phyloP scores from a whole-genome alignment of 2,888 invertebrate genomes.

The Spilosoma lubricipeda region DNA sequence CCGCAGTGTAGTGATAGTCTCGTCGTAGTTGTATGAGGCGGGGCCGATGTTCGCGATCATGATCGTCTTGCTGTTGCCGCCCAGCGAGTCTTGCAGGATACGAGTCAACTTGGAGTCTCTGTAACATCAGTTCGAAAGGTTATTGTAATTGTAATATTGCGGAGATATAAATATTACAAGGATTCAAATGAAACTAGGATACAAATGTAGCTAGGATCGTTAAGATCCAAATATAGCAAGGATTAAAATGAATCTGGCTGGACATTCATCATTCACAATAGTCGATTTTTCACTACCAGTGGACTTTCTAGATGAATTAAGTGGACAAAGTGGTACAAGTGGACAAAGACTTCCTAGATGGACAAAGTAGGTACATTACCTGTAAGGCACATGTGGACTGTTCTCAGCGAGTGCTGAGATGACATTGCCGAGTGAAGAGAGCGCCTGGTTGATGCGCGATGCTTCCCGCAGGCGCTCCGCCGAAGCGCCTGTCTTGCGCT shows the following conservation, averaged over 20 bases:
- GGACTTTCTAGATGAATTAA: too few relatives aligned
- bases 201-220: too few relatives aligned
- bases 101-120: constrained; percentile 98
- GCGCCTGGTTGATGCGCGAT: constrained; percentile 98
- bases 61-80: constrained; percentile 99
- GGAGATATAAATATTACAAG: neutral
- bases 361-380: constrained; percentile 53
- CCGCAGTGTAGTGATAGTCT: constrained; percentile 97
- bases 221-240: neutral
- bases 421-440: constrained; percentile 99
- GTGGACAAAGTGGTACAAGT: too few relatives aligned
- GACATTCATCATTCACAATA: neutral
- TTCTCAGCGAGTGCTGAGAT: constrained; percentile 98
- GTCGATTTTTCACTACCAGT: neutral
- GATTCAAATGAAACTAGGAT: neutral
- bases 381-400: constrained; percentile 98
- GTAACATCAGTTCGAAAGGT: constrained; percentile 26
- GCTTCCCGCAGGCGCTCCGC: constrained; percentile 98
- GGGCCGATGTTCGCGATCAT: constrained; percentile 99
- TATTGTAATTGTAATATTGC: too few relatives aligned
- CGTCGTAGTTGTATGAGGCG: constrained; percentile 98
- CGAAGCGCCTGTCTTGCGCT: constrained; percentile 98
- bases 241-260: neutral
- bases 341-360: too few relatives aligned
- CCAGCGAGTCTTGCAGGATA: constrained; percentile 98